Percentiles rank a stretch among this genome's conserved stretches.
Evolutionary conservation across 2,113 vertebrate genomes (phyloP).

Genomic region (Malurus alboscapulatus): DNA sequence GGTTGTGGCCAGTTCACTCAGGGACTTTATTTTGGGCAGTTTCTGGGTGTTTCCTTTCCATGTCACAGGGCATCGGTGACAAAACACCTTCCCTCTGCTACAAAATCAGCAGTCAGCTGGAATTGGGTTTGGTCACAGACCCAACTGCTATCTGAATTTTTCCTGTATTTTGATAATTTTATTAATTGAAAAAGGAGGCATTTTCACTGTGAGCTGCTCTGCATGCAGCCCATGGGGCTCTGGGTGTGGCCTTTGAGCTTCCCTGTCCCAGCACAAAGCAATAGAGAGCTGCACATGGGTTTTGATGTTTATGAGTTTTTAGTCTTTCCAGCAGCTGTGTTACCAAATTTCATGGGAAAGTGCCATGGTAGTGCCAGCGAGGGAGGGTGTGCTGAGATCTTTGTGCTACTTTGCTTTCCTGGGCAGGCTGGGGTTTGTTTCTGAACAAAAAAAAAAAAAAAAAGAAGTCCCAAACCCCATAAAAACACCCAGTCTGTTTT

Average conservation of each 20-base stretch:
- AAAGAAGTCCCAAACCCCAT: not conserved
- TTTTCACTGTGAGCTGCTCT: too few relatives aligned
- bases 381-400: not conserved
- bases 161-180: not conserved
- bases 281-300: not conserved
- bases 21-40: not conserved
- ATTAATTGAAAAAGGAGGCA: not conserved
- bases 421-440: not conserved
- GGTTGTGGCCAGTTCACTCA: not conserved
- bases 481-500: not conserved
- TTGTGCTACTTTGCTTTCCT: not conserved
- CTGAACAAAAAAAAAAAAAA: not conserved
- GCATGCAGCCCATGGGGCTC: accelerated
- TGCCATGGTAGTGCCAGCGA: accelerated
- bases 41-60: not conserved
- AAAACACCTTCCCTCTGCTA: not conserved
- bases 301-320: not conserved
- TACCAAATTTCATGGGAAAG: not conserved
- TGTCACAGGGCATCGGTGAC: not conserved
- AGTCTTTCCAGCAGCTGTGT: not conserved
- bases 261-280: not conserved
- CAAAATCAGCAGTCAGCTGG: not conserved
- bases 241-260: not conserved
- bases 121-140: not conserved
- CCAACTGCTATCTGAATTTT: not conserved